Percentiles rank a stretch among this genome's conserved stretches.
Conservation (phyloP, 2,113 vertebrate genomes). For the Pycnonotus jocosus region DNA sequence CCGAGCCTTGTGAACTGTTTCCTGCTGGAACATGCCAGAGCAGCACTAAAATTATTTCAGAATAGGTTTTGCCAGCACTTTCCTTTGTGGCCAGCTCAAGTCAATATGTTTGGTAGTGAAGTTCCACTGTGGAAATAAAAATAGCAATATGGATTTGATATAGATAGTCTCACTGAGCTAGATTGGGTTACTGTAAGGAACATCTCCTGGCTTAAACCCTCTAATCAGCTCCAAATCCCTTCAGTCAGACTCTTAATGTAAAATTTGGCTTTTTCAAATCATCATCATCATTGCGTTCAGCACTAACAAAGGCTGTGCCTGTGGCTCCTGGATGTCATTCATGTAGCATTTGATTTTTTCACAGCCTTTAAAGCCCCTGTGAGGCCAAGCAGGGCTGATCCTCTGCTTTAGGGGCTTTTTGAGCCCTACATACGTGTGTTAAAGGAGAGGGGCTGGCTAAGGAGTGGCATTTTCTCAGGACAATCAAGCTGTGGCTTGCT, state of each 20-base stretch:
- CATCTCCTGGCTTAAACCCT: background rate
- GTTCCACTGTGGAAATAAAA: background rate
- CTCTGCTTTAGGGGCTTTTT: background rate
- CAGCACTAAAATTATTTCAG: background rate
- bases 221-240: background rate
- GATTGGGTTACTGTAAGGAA: background rate
- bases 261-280: background rate
- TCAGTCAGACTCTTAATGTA: background rate
- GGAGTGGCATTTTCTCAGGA: background rate
- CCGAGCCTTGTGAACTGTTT: background rate
- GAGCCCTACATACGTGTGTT: background rate
- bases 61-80: background rate
- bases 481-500: conserved; percentile 37
- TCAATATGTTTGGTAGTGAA: background rate
- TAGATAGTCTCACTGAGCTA: background rate
- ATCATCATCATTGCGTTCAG: background rate
- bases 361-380: background rate
- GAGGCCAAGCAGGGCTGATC: background rate
- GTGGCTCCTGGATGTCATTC: background rate
- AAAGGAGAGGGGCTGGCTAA: background rate
- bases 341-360: background rate
- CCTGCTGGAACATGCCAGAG: background rate
- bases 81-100: background rate
- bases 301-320: background rate
- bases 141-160: background rate